These are phyloP conservation scores for Acanthurus tractus DNA, from an alignment of 2,797 vertebrate genomes.

Conservation along the genomic window DNA sequence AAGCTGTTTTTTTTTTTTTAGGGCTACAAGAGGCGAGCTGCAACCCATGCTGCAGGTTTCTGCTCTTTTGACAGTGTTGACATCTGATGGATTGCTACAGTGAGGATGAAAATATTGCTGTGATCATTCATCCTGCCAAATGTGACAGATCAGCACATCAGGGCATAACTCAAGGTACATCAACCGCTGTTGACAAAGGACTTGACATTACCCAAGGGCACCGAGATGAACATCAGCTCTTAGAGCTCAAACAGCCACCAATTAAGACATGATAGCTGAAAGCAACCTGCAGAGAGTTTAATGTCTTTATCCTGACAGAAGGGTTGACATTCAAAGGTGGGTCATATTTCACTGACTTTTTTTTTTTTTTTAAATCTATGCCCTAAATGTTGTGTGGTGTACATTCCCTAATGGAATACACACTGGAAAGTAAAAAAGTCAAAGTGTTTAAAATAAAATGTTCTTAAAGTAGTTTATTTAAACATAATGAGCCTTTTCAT, in stretches of 20 bases:
- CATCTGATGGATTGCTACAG: conserved; percentile 80
- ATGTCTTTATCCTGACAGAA: conserved; percentile 18
- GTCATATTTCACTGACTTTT: conserved; percentile 17
- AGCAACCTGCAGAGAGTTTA: conserved; percentile 20
- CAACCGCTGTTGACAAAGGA: conserved; percentile 56
- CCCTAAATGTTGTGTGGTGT: background rate
- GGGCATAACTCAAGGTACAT: conserved; percentile 78
- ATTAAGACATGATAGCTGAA: conserved; percentile 43
- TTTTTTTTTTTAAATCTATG: background rate
- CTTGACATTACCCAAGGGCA: conserved; percentile 67
- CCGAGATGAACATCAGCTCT: conserved; percentile 34
- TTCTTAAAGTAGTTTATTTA: background rate
- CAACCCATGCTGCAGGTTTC: conserved; percentile 34
- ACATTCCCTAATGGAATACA: background rate
- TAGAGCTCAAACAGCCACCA: conserved; percentile 30
- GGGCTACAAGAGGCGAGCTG: conserved; percentile 18
- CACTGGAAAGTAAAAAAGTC: background rate
- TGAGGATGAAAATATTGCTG: conserved; percentile 79
- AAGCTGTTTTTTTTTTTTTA: conserved; percentile 4
- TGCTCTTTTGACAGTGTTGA: conserved; percentile 54
- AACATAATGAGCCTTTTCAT: too few species aligned
- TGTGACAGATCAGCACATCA: conserved; percentile 77
- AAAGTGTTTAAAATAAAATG: background rate
- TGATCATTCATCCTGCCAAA: conserved; percentile 84
- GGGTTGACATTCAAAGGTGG: conserved; percentile 37